Evolutionary conservation across 1,140 invertebrate genomes (phyloP).

Genomic region (Leucophenga varia): DNA sequence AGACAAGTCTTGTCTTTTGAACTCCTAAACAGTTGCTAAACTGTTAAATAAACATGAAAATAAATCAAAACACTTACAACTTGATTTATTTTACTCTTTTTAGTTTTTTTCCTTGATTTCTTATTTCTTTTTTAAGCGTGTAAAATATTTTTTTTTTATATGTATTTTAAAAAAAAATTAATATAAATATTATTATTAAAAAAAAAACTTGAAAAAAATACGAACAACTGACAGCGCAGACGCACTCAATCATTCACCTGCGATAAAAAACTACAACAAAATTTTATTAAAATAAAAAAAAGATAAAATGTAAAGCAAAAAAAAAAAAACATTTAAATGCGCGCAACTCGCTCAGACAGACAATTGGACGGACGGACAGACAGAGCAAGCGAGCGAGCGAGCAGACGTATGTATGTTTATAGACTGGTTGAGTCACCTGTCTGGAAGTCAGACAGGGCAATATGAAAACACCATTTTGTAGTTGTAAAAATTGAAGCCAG

Average conservation of each 20-base stretch:
- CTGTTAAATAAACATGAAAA: constrained; percentile 25
- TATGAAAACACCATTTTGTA: constrained; percentile 10
- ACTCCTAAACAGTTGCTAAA: constrained; percentile 19
- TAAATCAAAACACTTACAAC: constrained; percentile 1
- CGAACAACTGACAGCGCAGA: constrained; percentile 17
- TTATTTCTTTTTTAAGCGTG: no score
- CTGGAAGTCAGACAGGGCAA: not conserved
- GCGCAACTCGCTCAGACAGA: no score
- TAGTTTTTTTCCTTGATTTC: no score
- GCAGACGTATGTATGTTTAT: constrained; percentile 5
- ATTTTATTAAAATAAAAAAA: constrained; percentile 22
- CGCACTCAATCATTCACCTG: constrained; percentile 42
- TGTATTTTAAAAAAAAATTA: no score
- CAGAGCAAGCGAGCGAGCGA: constrained; percentile 29
- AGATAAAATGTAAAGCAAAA: no score
- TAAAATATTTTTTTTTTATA: no score
- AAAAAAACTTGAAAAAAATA: no score
- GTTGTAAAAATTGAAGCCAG: constrained; percentile 33
- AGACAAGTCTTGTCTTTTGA: no score
- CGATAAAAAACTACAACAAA: constrained; percentile 21
- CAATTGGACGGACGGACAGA: no score
- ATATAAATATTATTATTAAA: no score
- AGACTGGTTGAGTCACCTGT: constrained; percentile 47
- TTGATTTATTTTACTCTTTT: no score
- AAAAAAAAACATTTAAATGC: constrained; percentile 1